These are phyloP conservation scores for Styela clava DNA, from an alignment of 23 tunicate species.

Conservation along the genomic window DNA sequence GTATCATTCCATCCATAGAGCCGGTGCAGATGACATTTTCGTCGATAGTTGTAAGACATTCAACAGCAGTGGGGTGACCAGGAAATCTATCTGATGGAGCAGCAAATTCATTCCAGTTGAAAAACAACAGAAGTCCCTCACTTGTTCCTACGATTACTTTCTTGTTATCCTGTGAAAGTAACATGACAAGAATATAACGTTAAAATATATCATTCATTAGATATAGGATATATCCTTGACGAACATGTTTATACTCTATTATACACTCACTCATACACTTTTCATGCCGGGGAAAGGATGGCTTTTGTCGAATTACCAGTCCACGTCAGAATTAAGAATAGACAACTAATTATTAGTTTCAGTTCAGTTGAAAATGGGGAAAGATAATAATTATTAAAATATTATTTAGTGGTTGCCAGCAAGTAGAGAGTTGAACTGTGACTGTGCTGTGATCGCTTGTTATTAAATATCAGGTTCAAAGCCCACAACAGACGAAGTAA, in stretches of 20 bases:
- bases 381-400: too few species aligned
- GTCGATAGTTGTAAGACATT: conserved; percentile 47
- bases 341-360: too few species aligned
- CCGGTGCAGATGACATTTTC: conserved; percentile 78
- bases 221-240: neutral
- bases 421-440: too few species aligned
- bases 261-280: too few species aligned
- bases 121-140: conserved; percentile 55
- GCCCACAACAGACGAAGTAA: too few species aligned
- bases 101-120: conserved; percentile 91
- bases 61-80: conserved; percentile 61
- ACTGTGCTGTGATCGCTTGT: too few species aligned
- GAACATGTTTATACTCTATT: neutral
- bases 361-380: too few species aligned
- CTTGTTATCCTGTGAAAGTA: conserved; percentile 56
- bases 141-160: conserved; percentile 68
- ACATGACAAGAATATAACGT: neutral
- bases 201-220: neutral
- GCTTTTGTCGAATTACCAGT: too few species aligned
- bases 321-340: too few species aligned
- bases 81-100: conserved; percentile 83
- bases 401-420: too few species aligned
- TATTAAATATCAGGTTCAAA: too few species aligned
- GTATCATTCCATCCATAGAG: conserved; percentile 61
- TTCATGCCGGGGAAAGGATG: too few species aligned